Conservation (phyloP, 2,888 invertebrate genomes). For the Erebia epiphron region DNA sequence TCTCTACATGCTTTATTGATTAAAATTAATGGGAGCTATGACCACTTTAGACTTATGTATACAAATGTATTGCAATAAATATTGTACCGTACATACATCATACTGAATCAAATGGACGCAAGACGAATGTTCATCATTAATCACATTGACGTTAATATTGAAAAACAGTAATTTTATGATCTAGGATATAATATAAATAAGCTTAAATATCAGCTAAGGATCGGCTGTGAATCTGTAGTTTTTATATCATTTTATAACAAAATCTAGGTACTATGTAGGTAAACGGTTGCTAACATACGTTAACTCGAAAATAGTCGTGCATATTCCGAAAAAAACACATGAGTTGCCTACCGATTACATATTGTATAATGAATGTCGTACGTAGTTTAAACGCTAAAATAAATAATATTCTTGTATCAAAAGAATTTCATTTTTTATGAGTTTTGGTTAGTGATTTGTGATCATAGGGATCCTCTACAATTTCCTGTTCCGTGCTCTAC, state of each 20-base stretch:
- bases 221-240: neutral
- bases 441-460: neutral
- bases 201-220: neutral
- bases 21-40: constrained; percentile 4
- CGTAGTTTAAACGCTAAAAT: too few relatives aligned
- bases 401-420: too few relatives aligned
- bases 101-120: neutral
- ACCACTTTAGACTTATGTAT: neutral
- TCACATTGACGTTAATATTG: constrained; percentile 5
- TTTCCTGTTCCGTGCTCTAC: neutral
- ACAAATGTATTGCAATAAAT: constrained; percentile 5
- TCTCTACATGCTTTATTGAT: neutral
- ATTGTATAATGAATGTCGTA: too few relatives aligned
- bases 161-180: neutral
- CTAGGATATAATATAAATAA: neutral
- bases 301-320: too few relatives aligned
- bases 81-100: neutral
- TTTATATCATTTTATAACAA: too few relatives aligned
- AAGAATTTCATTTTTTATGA: neutral
- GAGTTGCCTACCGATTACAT: too few relatives aligned
- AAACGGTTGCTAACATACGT: too few relatives aligned
- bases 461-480: neutral
- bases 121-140: constrained; percentile 2
- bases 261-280: too few relatives aligned
- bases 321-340: too few relatives aligned